Conservation (phyloP, 2,797 vertebrate genomes). For the Chelmon rostratus region DNA sequence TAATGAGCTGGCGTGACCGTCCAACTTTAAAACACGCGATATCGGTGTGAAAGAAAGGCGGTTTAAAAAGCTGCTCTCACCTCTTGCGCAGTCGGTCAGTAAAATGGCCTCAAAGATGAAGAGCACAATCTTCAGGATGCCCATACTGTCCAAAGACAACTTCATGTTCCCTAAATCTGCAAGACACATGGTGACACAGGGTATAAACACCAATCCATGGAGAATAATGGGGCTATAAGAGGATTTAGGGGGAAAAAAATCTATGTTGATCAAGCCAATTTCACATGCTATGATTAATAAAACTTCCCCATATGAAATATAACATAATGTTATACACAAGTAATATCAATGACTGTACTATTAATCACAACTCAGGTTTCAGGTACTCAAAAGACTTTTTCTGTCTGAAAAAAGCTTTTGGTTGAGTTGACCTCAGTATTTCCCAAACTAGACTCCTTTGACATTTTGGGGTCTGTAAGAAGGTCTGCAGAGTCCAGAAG, state of each 20-base stretch:
- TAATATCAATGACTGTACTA: not conserved
- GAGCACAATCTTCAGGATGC: slow-evolving; percentile 74
- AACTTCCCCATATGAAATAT: not conserved
- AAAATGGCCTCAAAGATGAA: slow-evolving; percentile 76
- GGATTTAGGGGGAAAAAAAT: not conserved
- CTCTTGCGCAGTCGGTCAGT: slow-evolving; percentile 79
- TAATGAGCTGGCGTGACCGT: slow-evolving; percentile 44
- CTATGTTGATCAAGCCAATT: not conserved
- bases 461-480: not conserved
- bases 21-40: slow-evolving; percentile 14
- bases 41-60: slow-evolving; percentile 3
- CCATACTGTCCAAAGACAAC: slow-evolving; percentile 73
- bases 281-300: not conserved
- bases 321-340: not conserved
- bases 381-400: not conserved
- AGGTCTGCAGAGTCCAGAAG: not conserved
- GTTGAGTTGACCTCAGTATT: slow-evolving; percentile 7
- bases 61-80: slow-evolving; percentile 62
- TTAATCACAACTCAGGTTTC: not conserved
- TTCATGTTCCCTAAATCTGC: slow-evolving; percentile 71
- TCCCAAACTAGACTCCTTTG: slow-evolving; percentile 21
- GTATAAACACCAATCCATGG: not conserved
- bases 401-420: not conserved
- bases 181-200: slow-evolving; percentile 62
- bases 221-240: not conserved